Evolutionary conservation across 64 coral and sea anemone genomes (phyloP), one percentile per base, ranked within the genome.

Genomic region (Stichodactyla mertensii): DNA sequence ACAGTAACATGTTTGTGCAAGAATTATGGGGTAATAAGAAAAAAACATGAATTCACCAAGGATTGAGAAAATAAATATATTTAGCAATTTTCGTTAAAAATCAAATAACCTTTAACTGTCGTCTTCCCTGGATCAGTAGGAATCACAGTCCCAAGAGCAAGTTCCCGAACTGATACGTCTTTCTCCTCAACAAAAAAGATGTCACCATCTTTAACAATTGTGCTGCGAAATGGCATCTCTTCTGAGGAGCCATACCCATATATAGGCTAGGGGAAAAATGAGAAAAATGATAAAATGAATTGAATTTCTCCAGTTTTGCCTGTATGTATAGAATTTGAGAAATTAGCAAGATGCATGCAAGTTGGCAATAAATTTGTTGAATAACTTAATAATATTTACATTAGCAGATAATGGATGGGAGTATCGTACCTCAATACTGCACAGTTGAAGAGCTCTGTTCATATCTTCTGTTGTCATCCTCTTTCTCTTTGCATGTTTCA

Each of bases 171-270:
- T 6, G 90, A 87, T 23, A 95, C 83, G 27, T 95, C 94, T 86
- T 92, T 95, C 81, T 95, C 91, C 16, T 95, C 94, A 80, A 95
- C 94, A 84, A 87, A 95, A 64, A 95, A 95, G 82, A 95, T 90
- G 27, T 95, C 94, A 52, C 83, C 88, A 16, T 95, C 94, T 70
- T 95, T 95, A 4, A 87, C 62, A 77, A 55, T 84, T 16, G 94
- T 92, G 79, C 88, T 92, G 8, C 94, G 90, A 62, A 92, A 95
- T 52, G 86, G 55, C 55, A 89, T 92, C 56, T 89, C 87, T 19
- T 95, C 94, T 28, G 78, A 20, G 20, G 94, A 95, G 55, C 94
- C 91, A 92, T 95, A 92, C 6, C 94, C 94, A 88, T 92, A 95
- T 83, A 95, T 90, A 4, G 91, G 94, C 94, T 95, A 36, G 20